These are phyloP conservation scores for Microtus montanus DNA, from an alignment of 2,113 vertebrate genomes.

Conservation along the genomic window DNA sequence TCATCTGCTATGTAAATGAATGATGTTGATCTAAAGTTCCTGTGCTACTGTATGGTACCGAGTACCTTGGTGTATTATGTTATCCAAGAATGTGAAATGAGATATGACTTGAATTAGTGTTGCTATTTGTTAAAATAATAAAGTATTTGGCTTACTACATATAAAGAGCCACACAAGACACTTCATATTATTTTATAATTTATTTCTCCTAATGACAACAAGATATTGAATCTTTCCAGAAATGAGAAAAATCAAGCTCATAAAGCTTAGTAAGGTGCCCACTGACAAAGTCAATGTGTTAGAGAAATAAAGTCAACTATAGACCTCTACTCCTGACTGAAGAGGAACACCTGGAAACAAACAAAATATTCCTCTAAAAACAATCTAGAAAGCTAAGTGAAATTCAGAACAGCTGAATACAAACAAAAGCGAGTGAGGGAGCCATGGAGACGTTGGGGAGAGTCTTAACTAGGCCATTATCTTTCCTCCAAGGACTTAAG, in stretches of 20 bases:
- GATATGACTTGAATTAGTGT: not conserved
- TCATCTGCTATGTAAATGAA: not conserved
- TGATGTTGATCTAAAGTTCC: not conserved
- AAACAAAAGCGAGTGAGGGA: not conserved
- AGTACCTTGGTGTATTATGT: not conserved
- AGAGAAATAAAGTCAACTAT: not conserved
- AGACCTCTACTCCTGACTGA: not conserved
- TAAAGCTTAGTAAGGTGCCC: not conserved
- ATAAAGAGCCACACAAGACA: not conserved
- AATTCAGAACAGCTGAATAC: not conserved
- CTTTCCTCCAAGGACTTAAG: not conserved
- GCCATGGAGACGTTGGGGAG: not conserved
- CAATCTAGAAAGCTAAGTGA: not conserved
- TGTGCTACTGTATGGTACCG: not conserved
- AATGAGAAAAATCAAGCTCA: not conserved
- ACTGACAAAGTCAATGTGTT: not conserved
- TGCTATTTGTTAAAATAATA: not conserved
- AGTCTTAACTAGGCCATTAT: not conserved
- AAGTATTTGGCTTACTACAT: constrained; percentile 2
- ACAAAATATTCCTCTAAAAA: not conserved
- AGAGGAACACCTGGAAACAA: not conserved
- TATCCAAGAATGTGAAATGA: not conserved
- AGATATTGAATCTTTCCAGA: constrained; percentile 7
- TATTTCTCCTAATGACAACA: not conserved
- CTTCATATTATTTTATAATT: not conserved